Evolutionary conservation across 1,140 invertebrate genomes (phyloP).

Genomic region (Nephila pilipes): DNA sequence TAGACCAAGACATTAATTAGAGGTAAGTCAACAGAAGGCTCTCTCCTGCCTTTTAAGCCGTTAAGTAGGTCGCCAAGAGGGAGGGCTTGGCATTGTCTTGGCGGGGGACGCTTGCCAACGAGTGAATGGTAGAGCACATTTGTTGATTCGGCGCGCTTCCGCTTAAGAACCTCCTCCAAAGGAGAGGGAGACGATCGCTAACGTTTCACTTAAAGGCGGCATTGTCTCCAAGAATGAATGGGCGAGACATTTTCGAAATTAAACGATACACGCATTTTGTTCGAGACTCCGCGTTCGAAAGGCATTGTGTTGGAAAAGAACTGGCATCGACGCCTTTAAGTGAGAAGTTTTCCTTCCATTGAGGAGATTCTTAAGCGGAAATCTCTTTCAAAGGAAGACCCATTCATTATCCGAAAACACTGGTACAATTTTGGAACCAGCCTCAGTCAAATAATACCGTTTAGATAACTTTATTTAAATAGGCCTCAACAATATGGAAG

Average conservation of each 20-base stretch:
- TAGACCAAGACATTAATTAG: constrained; percentile 70
- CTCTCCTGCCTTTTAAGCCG: constrained; percentile 38
- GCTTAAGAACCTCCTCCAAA: neutral
- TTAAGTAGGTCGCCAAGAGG: constrained; percentile 47
- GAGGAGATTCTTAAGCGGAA: too few relatives aligned
- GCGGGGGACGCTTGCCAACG: neutral
- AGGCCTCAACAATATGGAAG: too few relatives aligned
- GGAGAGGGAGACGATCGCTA: neutral
- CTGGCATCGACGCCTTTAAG: too few relatives aligned
- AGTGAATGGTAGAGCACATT: neutral
- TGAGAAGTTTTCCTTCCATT: too few relatives aligned
- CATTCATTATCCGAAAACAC: too few relatives aligned
- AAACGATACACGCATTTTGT: constrained; percentile 13
- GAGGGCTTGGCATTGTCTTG: constrained; percentile 23
- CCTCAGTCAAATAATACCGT: too few relatives aligned
- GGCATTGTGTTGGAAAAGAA: too few relatives aligned
- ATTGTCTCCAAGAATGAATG: constrained; percentile 20
- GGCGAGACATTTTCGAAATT: neutral
- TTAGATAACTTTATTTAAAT: too few relatives aligned
- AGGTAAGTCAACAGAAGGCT: neutral
- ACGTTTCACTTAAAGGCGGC: neutral
- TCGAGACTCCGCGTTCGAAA: neutral
- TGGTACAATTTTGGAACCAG: too few relatives aligned
- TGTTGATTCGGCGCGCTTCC: neutral
- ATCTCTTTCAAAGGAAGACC: too few relatives aligned